Percentiles rank a stretch among this genome's conserved stretches.
Conservation (phyloP, 2,888 invertebrate species). For the Disparrhopalites patrizii region DNA sequence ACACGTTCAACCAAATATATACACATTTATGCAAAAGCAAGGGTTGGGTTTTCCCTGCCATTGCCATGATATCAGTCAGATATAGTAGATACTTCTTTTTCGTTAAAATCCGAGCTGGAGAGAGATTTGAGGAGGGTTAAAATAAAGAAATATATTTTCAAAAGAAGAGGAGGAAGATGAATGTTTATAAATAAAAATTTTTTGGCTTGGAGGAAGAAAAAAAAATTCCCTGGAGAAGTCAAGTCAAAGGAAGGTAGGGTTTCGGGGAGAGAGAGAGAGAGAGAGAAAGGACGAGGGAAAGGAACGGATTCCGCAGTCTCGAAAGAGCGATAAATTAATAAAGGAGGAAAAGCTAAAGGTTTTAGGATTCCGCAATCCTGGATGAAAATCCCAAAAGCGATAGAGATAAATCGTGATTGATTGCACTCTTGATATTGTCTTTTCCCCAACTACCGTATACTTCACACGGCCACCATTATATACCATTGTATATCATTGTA, state of each 20-base stretch:
- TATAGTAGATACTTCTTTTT: too few relatives aligned
- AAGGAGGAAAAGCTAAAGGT: conserved; percentile 43
- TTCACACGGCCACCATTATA: neutral
- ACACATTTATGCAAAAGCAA: too few relatives aligned
- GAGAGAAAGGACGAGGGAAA: conserved; percentile 19
- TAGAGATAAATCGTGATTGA: conserved; percentile 49
- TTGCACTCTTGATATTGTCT: conserved; percentile 45
- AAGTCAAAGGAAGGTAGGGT: conserved; percentile 19
- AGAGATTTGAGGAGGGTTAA: too few relatives aligned
- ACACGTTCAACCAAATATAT: too few relatives aligned
- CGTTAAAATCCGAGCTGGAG: too few relatives aligned
- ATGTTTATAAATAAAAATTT: conserved; percentile 39
- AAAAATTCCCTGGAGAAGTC: conserved; percentile 30
- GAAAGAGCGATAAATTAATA: conserved; percentile 49
- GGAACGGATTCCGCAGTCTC: conserved; percentile 39
- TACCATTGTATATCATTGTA: neutral
- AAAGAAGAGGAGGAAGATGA: too few relatives aligned
- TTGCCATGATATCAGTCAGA: too few relatives aligned
- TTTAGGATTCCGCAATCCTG: conserved; percentile 40
- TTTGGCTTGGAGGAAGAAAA: conserved; percentile 18
- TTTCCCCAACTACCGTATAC: neutral
- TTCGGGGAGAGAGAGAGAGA: conserved; percentile 17
- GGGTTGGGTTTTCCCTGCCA: too few relatives aligned
- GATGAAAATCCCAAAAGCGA: conserved; percentile 48
- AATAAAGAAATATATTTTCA: too few relatives aligned